Evolutionary conservation across 1,140 invertebrate species (phyloP).

Genomic region (Drosophila kohkoa): DNA sequence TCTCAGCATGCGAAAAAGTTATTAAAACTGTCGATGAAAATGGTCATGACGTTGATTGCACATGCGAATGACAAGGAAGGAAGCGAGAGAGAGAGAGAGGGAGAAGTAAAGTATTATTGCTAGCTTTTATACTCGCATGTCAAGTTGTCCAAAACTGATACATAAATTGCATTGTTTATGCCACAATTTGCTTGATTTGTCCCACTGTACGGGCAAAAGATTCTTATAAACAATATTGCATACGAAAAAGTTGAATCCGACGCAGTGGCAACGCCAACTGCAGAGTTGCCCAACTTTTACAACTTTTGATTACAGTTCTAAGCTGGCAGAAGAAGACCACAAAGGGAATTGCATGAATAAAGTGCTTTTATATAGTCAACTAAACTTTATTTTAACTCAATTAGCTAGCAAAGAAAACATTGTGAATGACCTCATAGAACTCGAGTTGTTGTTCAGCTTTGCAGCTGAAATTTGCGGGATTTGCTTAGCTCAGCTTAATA

Average conservation of each 20-base stretch:
- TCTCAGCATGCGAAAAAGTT: constrained; percentile 63
- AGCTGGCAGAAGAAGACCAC: neutral
- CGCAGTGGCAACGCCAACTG: constrained; percentile 19
- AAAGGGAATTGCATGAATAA: neutral
- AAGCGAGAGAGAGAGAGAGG: constrained; percentile 3
- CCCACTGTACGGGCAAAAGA: constrained; percentile 31
- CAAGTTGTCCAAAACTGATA: constrained; percentile 59
- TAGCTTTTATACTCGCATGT: constrained; percentile 15
- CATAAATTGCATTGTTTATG: constrained; percentile 74
- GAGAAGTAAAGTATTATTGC: constrained; percentile 30
- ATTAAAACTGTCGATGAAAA: constrained; percentile 75
- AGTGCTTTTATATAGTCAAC: constrained; percentile 1
- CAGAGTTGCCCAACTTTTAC: constrained; percentile 8
- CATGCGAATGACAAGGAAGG: constrained; percentile 35
- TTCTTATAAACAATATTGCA: constrained; percentile 59
- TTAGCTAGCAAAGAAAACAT: neutral
- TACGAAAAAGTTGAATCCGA: constrained; percentile 27
- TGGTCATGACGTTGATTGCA: constrained; percentile 54
- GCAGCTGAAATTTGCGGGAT: neutral
- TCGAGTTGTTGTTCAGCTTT: neutral
- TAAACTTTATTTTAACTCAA: neutral
- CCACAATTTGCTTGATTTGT: constrained; percentile 39
- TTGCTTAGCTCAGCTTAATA: too few species aligned
- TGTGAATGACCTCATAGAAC: too few species aligned
- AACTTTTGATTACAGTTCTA: constrained; percentile 14